These are phyloP conservation scores for Forbesichthys papilliferus DNA, from an alignment of 2,113 vertebrate genomes.

Conservation along the genomic window DNA sequence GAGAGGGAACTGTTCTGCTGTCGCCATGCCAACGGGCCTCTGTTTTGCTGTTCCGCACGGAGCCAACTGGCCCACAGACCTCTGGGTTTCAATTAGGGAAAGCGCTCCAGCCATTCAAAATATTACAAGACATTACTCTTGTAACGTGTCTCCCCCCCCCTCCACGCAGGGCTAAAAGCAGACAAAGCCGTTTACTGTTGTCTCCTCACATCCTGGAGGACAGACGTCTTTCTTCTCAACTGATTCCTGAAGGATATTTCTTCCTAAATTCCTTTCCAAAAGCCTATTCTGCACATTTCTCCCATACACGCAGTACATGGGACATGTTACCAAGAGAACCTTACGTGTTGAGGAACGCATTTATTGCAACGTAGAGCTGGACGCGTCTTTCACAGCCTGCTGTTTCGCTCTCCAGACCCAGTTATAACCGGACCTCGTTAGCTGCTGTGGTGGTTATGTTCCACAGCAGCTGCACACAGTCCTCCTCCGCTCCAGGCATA, in stretches of 20 bases:
- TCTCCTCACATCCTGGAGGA: slow-evolving; percentile 37
- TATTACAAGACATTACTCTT: slow-evolving; percentile 41
- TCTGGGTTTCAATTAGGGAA: slow-evolving; percentile 25
- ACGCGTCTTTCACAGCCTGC: slow-evolving; percentile 39
- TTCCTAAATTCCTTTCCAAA: slow-evolving; percentile 4
- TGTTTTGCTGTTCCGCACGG: slow-evolving; percentile 61
- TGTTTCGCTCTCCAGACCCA: slow-evolving; percentile 1
- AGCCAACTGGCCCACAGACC: slow-evolving; percentile 64
- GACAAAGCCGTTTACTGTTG: slow-evolving; percentile 13
- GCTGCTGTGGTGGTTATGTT: slow-evolving; percentile 31
- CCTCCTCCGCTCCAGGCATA: slow-evolving; percentile 4
- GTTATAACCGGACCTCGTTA: slow-evolving; percentile 1
- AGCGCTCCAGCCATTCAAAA: slow-evolving; percentile 47
- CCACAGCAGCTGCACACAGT: slow-evolving; percentile 15
- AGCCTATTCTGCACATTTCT: slow-evolving; percentile 10
- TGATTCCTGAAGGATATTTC: slow-evolving; percentile 38
- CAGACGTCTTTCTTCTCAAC: slow-evolving; percentile 31
- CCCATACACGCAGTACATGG: slow-evolving; percentile 6
- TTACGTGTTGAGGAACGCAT: slow-evolving; percentile 25
- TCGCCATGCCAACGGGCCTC: slow-evolving; percentile 60
- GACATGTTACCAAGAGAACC: slow-evolving; percentile 25
- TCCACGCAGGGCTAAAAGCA: slow-evolving; percentile 34
- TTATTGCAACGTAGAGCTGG: slow-evolving; percentile 13
- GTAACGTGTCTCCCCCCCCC: slow-evolving; percentile 20
- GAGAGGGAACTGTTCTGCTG: slow-evolving; percentile 63